Conservation (phyloP, 2,888 invertebrate species). For the Parapristionchus giblindavisi region DNA sequence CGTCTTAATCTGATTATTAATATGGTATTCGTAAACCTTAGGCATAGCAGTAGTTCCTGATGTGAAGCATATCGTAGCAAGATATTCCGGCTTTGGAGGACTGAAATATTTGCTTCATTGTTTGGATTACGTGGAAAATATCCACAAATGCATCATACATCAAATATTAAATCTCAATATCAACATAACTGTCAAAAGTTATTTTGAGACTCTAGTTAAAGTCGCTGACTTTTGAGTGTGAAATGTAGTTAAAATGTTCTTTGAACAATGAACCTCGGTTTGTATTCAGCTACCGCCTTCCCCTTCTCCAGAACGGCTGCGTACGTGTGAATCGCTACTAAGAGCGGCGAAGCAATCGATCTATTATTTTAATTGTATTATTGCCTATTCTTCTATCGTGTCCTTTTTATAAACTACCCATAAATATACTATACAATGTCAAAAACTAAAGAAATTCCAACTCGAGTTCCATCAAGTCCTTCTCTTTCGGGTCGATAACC, state of each 20-base stretch:
- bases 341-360: neutral
- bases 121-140: no score
- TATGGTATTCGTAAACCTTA: conserved; percentile 74
- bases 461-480: neutral
- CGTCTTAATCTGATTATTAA: no score
- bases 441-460: neutral
- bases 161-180: no score
- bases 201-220: no score
- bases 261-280: neutral
- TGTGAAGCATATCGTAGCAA: conserved; percentile 93
- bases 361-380: neutral
- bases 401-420: no score
- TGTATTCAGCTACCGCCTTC: conserved; percentile 1
- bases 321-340: conserved; percentile 33
- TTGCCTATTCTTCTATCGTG: no score
- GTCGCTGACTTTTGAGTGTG: neutral
- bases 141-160: no score
- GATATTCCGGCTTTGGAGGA: conserved; percentile 84
- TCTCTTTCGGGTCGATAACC: conserved; percentile 16
- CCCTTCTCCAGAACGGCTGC: conserved; percentile 30
- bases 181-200: no score
- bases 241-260: neutral
- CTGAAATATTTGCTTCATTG: conserved; percentile 47
- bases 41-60: conserved; percentile 81
- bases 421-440: no score